Evolutionary conservation across 1,140 invertebrate species (phyloP), one percentile per base, ranked within the genome.

Genomic region (Popillia japonica): DNA sequence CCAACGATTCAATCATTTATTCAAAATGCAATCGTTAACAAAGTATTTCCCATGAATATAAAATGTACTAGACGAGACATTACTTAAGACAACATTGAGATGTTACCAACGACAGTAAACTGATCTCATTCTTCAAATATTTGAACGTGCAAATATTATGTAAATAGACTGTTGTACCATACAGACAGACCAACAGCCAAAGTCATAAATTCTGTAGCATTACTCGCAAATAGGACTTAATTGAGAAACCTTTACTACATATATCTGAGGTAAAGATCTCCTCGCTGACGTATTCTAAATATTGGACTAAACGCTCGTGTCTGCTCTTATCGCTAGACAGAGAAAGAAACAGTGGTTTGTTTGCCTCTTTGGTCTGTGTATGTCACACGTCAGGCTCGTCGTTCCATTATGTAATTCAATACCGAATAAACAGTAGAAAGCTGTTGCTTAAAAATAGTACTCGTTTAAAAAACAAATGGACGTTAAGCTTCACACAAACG

Each of bases 51-150:
- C 27, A 34, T 34, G 27, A 1, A 34, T 34, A 34, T 34, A 34
- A 34, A 34, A 34, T 34, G 27, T 34, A 4, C 27, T 34, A 34
- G 27, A 34, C 27, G 2, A 34, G 27, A 34, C 27, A 4, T 34
- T 34, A 4, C 27, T 34, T 34, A 1, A 34, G 27, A 34, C 27
- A 34, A 34, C 4, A 34, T 34, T 34, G 27, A 34, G 27, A 34
- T 34, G 27, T 34, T 34, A 2, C 4, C 27, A 34, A n/a, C 48
- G 48, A 55, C 48, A 17, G 48, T 55, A 55, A 55, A 34, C 48
- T 55, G 48, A 17, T 55, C 48, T 55, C 48, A 55, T 55, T 55
- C 48, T 55, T 55, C 48, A 55, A 55, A 55, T 55, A 55, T 55
- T 55, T 55, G 48, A 17, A 55, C 48, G 48, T n/a, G 17, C 48